Evolutionary conservation across 2,797 vertebrate genomes (phyloP).

Genomic region (Lepilemur septentrionalis): DNA sequence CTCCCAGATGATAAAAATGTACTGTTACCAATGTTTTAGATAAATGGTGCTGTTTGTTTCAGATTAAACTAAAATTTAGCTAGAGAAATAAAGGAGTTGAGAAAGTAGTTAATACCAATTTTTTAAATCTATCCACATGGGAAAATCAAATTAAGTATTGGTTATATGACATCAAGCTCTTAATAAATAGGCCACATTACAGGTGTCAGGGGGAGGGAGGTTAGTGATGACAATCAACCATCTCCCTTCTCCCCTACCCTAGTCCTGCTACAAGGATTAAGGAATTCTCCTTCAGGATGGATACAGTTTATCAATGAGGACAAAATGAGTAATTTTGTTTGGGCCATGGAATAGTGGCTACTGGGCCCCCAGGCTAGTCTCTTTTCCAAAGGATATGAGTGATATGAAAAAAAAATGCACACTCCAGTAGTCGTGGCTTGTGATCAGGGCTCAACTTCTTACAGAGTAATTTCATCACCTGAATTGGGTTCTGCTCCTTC

Average conservation of each 20-base stretch:
- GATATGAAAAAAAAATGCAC: background rate
- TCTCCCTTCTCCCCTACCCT: background rate
- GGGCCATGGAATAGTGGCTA: background rate
- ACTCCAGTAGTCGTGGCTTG: background rate
- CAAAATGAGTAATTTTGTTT: background rate
- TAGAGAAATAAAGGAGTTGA: conserved; percentile 8
- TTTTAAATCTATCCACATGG: background rate
- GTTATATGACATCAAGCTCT: background rate
- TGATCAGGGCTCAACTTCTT: background rate
- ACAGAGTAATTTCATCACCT: background rate
- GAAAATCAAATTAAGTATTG: background rate
- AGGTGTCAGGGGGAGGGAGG: background rate
- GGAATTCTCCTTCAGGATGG: background rate
- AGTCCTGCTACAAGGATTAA: background rate
- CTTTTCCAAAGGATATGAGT: background rate
- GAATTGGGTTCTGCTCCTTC: background rate
- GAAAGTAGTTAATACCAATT: background rate
- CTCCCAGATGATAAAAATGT: background rate
- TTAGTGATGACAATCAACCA: background rate
- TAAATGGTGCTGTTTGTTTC: background rate
- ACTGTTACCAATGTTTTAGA: background rate
- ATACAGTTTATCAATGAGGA: background rate
- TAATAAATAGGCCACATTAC: background rate
- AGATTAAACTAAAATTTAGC: background rate
- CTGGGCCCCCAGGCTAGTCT: background rate